phyloP scores from a whole-genome alignment of 2,113 vertebrate genomes.

The Halcyon malimbica region DNA sequence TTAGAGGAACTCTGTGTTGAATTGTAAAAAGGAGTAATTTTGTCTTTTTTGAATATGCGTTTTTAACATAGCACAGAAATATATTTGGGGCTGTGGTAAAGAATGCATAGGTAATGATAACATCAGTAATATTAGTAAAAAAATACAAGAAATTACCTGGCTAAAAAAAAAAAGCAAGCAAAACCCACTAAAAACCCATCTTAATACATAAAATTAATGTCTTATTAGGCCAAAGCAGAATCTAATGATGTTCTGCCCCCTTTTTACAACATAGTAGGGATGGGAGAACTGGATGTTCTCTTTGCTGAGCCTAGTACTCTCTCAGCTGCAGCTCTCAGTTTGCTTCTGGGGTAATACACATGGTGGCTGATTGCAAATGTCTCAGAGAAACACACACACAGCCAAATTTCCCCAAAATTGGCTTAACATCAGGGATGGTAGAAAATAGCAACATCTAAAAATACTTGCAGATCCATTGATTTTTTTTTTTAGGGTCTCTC shows the following conservation, averaged over 20 bases:
- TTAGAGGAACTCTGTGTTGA: background rate
- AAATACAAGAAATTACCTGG: background rate
- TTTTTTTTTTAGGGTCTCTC: slow-evolving; percentile 31
- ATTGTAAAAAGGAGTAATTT: background rate
- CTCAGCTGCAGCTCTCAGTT: slow-evolving; percentile 50
- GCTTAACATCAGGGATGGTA: slow-evolving; percentile 23
- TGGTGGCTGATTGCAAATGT: slow-evolving; percentile 35
- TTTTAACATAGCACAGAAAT: background rate
- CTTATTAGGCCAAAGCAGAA: background rate
- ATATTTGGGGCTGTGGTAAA: background rate
- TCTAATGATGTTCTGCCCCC: background rate
- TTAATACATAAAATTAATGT: background rate
- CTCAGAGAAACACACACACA: slow-evolving; percentile 36
- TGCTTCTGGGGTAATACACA: slow-evolving; percentile 52
- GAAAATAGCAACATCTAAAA: slow-evolving; percentile 63
- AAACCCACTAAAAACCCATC: background rate
- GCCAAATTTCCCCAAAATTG: slow-evolving; percentile 52
- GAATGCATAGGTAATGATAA: background rate
- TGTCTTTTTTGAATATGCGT: background rate
- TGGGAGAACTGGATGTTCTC: slow-evolving; percentile 40
- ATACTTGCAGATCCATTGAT: slow-evolving; percentile 61
- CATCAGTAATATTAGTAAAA: background rate
- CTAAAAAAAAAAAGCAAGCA: background rate
- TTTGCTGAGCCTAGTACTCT: slow-evolving; percentile 1
- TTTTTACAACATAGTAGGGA: background rate